Evolutionary conservation across 2,888 invertebrate genomes (phyloP).

Genomic region (Saturnia japonica): DNA sequence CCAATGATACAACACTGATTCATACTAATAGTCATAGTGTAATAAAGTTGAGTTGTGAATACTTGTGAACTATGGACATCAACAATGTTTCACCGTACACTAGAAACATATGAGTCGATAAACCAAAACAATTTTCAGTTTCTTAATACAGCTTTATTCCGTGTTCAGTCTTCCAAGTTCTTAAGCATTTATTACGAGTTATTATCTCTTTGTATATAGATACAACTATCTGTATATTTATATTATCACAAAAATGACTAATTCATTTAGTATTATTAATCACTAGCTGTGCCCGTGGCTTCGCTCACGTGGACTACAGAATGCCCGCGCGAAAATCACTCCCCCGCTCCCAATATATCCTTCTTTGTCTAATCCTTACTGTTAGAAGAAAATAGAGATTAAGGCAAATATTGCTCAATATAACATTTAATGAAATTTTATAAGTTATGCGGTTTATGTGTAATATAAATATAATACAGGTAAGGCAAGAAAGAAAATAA

Average conservation of each 20-base stretch:
- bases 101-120: not conserved
- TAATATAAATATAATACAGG: too few relatives aligned
- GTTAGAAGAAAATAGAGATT: too few relatives aligned
- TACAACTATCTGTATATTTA: not conserved
- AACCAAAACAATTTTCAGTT: slow-evolving; percentile 3
- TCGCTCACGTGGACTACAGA: too few relatives aligned
- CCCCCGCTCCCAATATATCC: too few relatives aligned
- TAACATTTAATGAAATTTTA: too few relatives aligned
- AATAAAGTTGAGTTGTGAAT: slow-evolving; percentile 1
- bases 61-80: slow-evolving; percentile 12
- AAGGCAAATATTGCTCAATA: too few relatives aligned
- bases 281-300: too few relatives aligned
- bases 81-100: not conserved
- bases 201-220: not conserved
- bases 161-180: not conserved
- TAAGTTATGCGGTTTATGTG: too few relatives aligned
- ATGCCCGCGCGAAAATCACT: too few relatives aligned
- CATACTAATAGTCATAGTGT: not conserved
- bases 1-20: slow-evolving; percentile 9
- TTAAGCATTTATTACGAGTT: not conserved
- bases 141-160: not conserved
- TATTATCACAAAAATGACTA: not conserved
- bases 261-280: not conserved
- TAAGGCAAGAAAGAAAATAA: too few relatives aligned
- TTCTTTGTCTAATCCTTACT: too few relatives aligned